Base-by-base conservation (phyloP, 2,888 invertebrate genomes). In the Gisinianus flammeolus region DNA sequence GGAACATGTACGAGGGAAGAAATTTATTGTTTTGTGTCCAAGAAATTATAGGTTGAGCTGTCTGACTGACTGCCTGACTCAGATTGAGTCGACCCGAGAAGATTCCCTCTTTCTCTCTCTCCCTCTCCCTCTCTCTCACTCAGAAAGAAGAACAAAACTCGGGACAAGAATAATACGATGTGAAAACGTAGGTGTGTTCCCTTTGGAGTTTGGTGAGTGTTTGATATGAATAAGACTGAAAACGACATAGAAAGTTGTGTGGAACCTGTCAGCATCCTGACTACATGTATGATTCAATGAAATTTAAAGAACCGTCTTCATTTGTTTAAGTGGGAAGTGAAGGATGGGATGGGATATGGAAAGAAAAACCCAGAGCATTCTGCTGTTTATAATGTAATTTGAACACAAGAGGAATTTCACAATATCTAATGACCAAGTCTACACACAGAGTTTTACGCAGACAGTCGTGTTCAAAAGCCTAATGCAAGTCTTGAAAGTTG, bases 191-290 rank as follows among this genome's bases (percentile, higher is more conserved):
- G 44, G 2, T 44, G 44, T 44, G 44, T 44, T 4, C 12, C 12
- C 44, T 35, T 35, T 35, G 35, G 35, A 12, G 44, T 44, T 44
- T 44, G 44, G 31, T 24, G n/a, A n/a, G 22, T 12, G 22, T 24
- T 62, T n/a, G 22, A 12, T n/a, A 62, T 22, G 8, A 62, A 24
- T 22, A 16, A 8, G n/a, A n/a, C 62, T 62, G 22, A 8, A 22
- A 22, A 24, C n/a, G n/a, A 22, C 26, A 22, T 10, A 62, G 62
- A 24, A 22, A 62, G n/a, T 67, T 24, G n/a, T 26, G 12, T 22
- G 28, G 16, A 69, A 69, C 35, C 52, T 69, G 69, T 69, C 69
- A 69, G 69, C 52, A 69, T 69, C 44, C 31, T 44, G 33, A n/a
- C 22, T 33, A n/a, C n/a, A n/a, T n/a, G n/a, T n/a, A n/a, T n/a